Base-by-base conservation (phyloP, 2,797 vertebrate species). In the Vipera ursinii region DNA sequence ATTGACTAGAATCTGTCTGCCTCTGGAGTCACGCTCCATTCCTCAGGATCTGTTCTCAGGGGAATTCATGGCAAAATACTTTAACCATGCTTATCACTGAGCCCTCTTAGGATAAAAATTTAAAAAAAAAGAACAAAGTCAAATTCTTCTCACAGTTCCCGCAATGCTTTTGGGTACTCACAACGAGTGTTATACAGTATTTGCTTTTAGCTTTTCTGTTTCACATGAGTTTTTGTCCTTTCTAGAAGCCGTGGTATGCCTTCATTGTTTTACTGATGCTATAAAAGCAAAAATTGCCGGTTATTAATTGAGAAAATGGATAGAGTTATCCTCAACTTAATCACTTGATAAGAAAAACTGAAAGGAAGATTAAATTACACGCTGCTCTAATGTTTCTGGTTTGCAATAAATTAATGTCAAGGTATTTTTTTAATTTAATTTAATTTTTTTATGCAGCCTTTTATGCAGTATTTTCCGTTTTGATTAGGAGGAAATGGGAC, bases 291-390 rank as follows among this genome's bases (percentile, higher is more conserved):
- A 97, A 55, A 93, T 91, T 94, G 51, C 87, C 82, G 10, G 60
- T 2, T 95, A 94, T 96, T 97, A 97, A 96, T 97, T 93, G 96
- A 94, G 94, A 95, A 96, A 97, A 97, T 91, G n/a, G 51, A 95
- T 89, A 93, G 63, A 90, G 59, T 57, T 93, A 95, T 94, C 90
- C 91, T 91, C 69, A 93, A 56, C 86, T 89, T 95, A 96, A 94
- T 96, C 91, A 95, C 92, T 95, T 96, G 51, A 93, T 93, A 96
- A 95, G 1, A 9, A 93, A 93, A 96, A 92, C 10, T 95, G 93
- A 89, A 48, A 38, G 2, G 65, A 94, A 93, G 93, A 96, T 96
- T 96, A 94, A 94, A 96, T 96, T 96, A 89, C 53, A 93, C 28
- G 13, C 78, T 95, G 44, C 1, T 95, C 51, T 95, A 93, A 94